A percentile compares a stretch with the other conserved stretches of the same genome.
phyloP scores from a whole-genome alignment of 64 coral and sea anemone genomes.

The Actinia equina region DNA sequence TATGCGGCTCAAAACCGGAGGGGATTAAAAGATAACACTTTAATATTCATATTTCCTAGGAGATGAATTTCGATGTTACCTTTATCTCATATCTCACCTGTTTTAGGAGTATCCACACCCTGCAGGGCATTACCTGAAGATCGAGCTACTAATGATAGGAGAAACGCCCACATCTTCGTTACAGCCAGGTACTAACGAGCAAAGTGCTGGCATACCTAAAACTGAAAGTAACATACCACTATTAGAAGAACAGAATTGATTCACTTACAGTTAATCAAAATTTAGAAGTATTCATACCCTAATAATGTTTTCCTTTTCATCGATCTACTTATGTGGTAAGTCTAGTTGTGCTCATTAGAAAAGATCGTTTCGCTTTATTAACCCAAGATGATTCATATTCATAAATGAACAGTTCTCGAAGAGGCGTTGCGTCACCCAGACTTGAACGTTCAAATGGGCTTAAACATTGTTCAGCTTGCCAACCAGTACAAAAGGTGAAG shows the following conservation, averaged over 20 bases:
- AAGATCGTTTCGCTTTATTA: no score
- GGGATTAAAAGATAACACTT: not conserved
- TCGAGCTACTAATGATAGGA: conserved; percentile 68
- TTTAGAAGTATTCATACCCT: not conserved
- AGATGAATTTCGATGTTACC: not conserved
- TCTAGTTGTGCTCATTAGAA: no score
- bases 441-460: conserved; percentile 75
- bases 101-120: conserved; percentile 78
- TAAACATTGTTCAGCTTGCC: conserved; percentile 37
- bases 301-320: not conserved
- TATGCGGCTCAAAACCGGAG: not conserved
- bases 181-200: conserved; percentile 57
- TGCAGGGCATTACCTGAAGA: conserved; percentile 90
- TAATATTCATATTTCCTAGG: not conserved
- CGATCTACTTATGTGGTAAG: no score
- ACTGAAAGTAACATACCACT: not conserved
- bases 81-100: not conserved
- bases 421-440: conserved; percentile 86
- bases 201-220: not conserved
- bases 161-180: conserved; percentile 49
- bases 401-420: conserved; percentile 59
- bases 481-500: conserved; percentile 69
- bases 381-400: not conserved
- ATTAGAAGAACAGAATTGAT: not conserved
- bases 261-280: not conserved